Base-by-base conservation (phyloP, 2,113 vertebrate species). In the Urocynchramus pylzowi region DNA sequence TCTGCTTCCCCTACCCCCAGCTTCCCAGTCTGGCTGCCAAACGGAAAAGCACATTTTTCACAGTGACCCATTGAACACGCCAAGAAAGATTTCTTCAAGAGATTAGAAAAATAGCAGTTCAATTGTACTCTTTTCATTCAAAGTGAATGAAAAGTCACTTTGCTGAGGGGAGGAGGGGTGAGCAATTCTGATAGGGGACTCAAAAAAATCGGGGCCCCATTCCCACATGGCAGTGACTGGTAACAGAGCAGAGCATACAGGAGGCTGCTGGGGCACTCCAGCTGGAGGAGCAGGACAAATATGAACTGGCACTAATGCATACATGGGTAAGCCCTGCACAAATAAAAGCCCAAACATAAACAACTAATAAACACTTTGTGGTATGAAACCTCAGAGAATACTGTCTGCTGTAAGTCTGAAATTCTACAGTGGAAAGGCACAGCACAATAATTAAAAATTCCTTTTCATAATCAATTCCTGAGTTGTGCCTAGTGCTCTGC, bases 11-110 rank as follows among this genome's bases (percentile, higher is more conserved):
- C 57, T 74, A 83, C 79, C 92, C 82, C 71, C 89, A 90, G 83
- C 64, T 84, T 65, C 65, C 79, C 88, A 35, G 50, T 5, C 52
- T 31, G 50, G 59, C 80, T 84, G 93, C 80, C 89, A 87, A 89
- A 88, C 0, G 4, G 91, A 86, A 93, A 84, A 92, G 56, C 71
- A 70, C 89, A 82, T 95, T 91, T 93, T 73, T 92, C 94, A 84
- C 0, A 39, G 47, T 74, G 68, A 90, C 90, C 94, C 68, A 45
- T 28, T 28, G 50, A 94, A 77, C 10, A 5, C 0, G 6, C 59
- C 89, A 77, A 28, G 87, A 91, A 74, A 85, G 84, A 83, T 85
- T 67, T 69, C 67, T 49, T 15, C 24, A 74, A 39, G 39, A 90
- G 87, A 93, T 94, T 70, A 94, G 71, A 45, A 90, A 74, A 90